Percentiles rank a stretch among this genome's conserved stretches.
phyloP scores from a whole-genome alignment of 2,888 invertebrate species.

The Euphydryas editha region DNA sequence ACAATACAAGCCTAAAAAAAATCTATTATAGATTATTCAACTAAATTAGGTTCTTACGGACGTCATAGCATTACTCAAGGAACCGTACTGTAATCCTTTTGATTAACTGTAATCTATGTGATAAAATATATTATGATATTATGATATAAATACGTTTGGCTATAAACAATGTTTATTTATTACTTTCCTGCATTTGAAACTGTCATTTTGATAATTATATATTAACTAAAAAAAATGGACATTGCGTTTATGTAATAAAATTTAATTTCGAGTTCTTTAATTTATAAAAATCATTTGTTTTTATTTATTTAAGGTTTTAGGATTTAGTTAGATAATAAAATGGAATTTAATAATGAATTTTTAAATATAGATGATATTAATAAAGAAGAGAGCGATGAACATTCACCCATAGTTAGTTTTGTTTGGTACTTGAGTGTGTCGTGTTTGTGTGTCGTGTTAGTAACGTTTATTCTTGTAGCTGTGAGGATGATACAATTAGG shows the following conservation, averaged over 20 bases:
- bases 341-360: constrained; percentile 32
- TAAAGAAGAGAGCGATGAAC: constrained; percentile 5
- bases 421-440: constrained; percentile 36
- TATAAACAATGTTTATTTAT: constrained; percentile 15
- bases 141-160: constrained; percentile 22
- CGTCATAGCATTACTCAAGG: constrained; percentile 31
- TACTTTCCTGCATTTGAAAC: constrained; percentile 9
- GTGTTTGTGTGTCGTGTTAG: constrained; percentile 27
- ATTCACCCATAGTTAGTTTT: constrained; percentile 27
- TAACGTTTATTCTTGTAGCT: constrained; percentile 19
- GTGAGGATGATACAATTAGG: constrained; percentile 34
- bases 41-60: constrained; percentile 31
- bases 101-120: constrained; percentile 32
- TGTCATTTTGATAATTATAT: neutral
- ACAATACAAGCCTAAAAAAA: neutral
- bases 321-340: constrained; percentile 11
- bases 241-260: neutral
- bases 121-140: constrained; percentile 27
- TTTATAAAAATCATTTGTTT: neutral
- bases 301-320: neutral
- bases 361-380: constrained; percentile 12
- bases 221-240: neutral
- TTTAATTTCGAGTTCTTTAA: neutral
- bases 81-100: constrained; percentile 23
- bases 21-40: constrained; percentile 26